Evolutionary conservation across 2,888 invertebrate species (phyloP).

Genomic region (Mesoligia furuncula): DNA sequence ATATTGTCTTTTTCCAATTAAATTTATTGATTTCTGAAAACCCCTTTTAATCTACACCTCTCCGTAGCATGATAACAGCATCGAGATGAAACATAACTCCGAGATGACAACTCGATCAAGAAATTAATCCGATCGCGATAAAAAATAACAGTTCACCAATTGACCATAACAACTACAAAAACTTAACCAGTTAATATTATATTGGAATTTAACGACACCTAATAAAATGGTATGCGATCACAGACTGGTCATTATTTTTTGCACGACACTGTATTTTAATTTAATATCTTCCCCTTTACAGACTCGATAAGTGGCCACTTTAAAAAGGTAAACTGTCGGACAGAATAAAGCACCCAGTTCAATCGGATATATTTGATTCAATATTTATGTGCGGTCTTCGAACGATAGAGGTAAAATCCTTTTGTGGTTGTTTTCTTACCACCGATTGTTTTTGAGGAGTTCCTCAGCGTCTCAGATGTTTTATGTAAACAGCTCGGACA

Average conservation of each 20-base stretch:
- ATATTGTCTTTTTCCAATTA: not conserved
- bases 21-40: not conserved
- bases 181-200: conserved; percentile 46
- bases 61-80: not conserved
- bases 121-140: conserved; percentile 23
- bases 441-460: conserved; percentile 35
- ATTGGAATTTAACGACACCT: conserved; percentile 64
- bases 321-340: conserved; percentile 56
- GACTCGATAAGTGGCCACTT: conserved; percentile 56
- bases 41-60: not conserved
- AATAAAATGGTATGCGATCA: conserved; percentile 57
- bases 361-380: conserved; percentile 45
- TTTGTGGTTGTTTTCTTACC: conserved; percentile 47
- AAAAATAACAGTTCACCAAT: conserved; percentile 44
- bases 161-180: conserved; percentile 58
- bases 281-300: conserved; percentile 50
- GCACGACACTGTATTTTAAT: conserved; percentile 52
- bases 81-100: not conserved
- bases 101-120: not conserved
- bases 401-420: conserved; percentile 44
- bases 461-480: conserved; percentile 1
- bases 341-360: conserved; percentile 49
- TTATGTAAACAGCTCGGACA: conserved; percentile 20
- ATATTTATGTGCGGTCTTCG: conserved; percentile 39
- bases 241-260: conserved; percentile 53